Evolutionary conservation across 23 tunicate genomes (phyloP).

Genomic region (Phallusia fumigata): DNA sequence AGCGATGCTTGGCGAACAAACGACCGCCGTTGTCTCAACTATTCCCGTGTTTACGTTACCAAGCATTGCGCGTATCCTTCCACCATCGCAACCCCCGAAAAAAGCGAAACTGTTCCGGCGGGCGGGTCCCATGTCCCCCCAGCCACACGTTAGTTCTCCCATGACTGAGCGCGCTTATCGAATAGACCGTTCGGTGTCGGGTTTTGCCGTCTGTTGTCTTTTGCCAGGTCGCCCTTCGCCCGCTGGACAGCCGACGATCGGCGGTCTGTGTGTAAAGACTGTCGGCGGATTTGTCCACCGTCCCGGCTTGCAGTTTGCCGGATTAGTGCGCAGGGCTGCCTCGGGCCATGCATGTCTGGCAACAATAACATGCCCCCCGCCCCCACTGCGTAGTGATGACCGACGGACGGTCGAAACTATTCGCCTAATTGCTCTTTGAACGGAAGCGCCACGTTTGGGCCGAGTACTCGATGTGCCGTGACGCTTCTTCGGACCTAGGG

Average conservation of each 20-base stretch:
- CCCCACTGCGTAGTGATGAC: conserved; percentile 1
- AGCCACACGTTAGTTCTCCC: conserved; percentile 7
- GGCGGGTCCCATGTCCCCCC: no score
- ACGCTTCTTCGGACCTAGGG: background rate
- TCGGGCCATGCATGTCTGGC: background rate
- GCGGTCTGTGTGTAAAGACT: conserved; percentile 4
- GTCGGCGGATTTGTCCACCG: background rate
- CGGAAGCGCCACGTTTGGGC: conserved; percentile 14
- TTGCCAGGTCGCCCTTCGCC: background rate
- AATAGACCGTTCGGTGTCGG: background rate
- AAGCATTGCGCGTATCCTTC: background rate
- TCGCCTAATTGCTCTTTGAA: conserved; percentile 1
- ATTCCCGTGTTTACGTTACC: conserved; percentile 1
- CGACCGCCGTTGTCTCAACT: conserved; percentile 3
- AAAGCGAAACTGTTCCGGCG: conserved; percentile 8
- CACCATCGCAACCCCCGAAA: background rate
- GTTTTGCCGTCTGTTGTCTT: background rate
- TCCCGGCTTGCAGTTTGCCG: background rate
- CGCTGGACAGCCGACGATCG: background rate
- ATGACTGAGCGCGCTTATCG: conserved; percentile 11
- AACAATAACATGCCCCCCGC: conserved; percentile 9
- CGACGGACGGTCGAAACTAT: background rate
- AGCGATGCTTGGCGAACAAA: background rate
- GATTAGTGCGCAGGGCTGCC: no score
- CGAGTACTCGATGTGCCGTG: background rate